Conservation (phyloP, 2,888 invertebrate species). For the Mechanitis messenoides region DNA sequence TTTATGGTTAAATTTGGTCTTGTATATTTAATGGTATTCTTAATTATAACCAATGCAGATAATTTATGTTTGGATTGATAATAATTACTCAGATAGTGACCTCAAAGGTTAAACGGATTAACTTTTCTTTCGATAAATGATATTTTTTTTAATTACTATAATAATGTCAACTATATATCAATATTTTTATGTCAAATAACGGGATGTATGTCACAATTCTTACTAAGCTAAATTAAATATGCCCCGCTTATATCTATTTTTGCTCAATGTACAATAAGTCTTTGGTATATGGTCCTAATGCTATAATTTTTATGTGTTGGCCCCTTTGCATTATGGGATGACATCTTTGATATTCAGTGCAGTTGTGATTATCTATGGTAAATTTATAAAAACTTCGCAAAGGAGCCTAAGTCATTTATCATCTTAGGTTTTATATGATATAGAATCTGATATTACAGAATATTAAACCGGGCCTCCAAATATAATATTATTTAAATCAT, state of each 20-base stretch:
- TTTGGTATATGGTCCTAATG: slow-evolving; percentile 74
- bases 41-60: background rate
- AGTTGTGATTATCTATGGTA: slow-evolving; percentile 16
- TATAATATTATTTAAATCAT: slow-evolving; percentile 10
- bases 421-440: slow-evolving; percentile 18
- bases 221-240: slow-evolving; percentile 67
- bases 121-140: too few relatives aligned
- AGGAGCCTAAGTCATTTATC: slow-evolving; percentile 26
- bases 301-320: slow-evolving; percentile 61
- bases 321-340: slow-evolving; percentile 51
- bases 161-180: slow-evolving; percentile 6
- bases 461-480: slow-evolving; percentile 20
- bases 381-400: slow-evolving; percentile 17
- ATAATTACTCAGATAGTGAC: too few relatives aligned
- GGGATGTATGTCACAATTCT: slow-evolving; percentile 63
- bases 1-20: too few relatives aligned
- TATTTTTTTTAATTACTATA: background rate
- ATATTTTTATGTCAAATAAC: slow-evolving; percentile 36
- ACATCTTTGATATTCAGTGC: slow-evolving; percentile 22
- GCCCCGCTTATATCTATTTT: slow-evolving; percentile 53
- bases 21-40: too few relatives aligned
- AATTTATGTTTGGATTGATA: too few relatives aligned
- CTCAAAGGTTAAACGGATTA: too few relatives aligned
- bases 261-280: slow-evolving; percentile 71
- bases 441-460: slow-evolving; percentile 18